A percentile compares a stretch with the other conserved stretches of the same genome.
phyloP scores from a whole-genome alignment of 1,140 invertebrate species.

The Vanessa atalanta region DNA sequence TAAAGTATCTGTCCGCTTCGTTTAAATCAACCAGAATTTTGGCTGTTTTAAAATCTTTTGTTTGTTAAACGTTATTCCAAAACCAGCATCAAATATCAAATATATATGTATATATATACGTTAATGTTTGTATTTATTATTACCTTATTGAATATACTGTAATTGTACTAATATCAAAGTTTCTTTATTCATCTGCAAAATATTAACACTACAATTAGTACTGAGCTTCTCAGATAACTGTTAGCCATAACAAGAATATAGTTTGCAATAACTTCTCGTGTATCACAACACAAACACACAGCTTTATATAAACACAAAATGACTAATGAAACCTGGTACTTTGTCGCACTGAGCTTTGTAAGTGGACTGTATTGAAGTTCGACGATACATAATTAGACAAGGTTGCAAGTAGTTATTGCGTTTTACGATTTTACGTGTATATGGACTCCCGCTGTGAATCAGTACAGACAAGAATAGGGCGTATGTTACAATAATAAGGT shows the following conservation, averaged over 20 bases:
- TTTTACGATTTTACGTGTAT: slow-evolving; percentile 44
- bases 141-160: too few species aligned
- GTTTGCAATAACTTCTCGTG: slow-evolving; percentile 18
- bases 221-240: neutral
- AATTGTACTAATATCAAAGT: neutral
- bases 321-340: slow-evolving; percentile 45
- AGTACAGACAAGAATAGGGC: slow-evolving; percentile 54
- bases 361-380: slow-evolving; percentile 18
- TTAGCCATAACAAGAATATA: slow-evolving; percentile 22
- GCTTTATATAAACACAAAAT: slow-evolving; percentile 34
- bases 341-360: slow-evolving; percentile 34
- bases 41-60: too few species aligned
- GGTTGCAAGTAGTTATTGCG: slow-evolving; percentile 49
- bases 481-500: slow-evolving; percentile 35
- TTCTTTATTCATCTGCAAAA: neutral
- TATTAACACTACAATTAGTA: slow-evolving; percentile 8
- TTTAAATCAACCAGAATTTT: too few species aligned
- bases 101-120: too few species aligned
- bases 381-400: slow-evolving; percentile 40
- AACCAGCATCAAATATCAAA: neutral
- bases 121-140: too few species aligned
- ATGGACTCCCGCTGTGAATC: slow-evolving; percentile 60
- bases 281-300: slow-evolving; percentile 19
- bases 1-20: neutral
- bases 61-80: too few species aligned